Evolutionary conservation across 2,888 invertebrate species (phyloP).

Genomic region (Elysia crispata): DNA sequence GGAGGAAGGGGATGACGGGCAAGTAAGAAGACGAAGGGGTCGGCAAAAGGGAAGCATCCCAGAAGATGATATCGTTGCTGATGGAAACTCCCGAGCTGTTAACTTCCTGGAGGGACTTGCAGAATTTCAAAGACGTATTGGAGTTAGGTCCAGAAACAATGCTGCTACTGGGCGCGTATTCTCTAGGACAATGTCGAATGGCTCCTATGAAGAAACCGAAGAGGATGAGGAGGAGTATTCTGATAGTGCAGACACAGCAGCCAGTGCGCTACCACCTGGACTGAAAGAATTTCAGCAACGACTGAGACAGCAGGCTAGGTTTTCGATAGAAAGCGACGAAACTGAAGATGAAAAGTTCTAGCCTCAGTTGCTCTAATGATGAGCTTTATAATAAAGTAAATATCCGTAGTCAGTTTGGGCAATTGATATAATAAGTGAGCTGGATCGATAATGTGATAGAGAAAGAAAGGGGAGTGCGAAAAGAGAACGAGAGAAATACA

Average conservation of each 20-base stretch:
- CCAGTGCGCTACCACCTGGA: neutral
- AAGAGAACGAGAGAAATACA: too few species aligned
- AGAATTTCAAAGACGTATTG: constrained; percentile 5
- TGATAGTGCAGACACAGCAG: neutral
- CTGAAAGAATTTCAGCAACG: constrained; percentile 4
- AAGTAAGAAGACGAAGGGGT: neutral
- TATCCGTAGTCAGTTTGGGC: neutral
- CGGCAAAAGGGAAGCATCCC: too few species aligned
- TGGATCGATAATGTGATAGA: too few species aligned
- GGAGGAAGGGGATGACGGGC: neutral
- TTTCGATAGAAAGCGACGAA: neutral
- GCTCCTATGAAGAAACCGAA: neutral
- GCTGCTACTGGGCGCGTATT: neutral
- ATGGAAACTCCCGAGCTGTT: neutral
- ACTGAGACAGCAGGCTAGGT: neutral
- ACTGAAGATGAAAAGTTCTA: neutral
- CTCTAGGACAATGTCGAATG: neutral
- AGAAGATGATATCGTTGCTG: neutral
- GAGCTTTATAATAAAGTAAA: neutral
- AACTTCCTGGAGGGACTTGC: neutral
- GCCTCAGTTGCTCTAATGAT: neutral
- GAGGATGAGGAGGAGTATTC: neutral
- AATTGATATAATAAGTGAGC: too few species aligned
- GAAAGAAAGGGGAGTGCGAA: too few species aligned
- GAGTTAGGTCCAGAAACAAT: neutral